Percentiles rank a stretch among this genome's conserved stretches.
These are phyloP conservation scores for Hirtodrosophila cameraria DNA, from an alignment of 2,888 invertebrate genomes.

Conservation along the genomic window DNA sequence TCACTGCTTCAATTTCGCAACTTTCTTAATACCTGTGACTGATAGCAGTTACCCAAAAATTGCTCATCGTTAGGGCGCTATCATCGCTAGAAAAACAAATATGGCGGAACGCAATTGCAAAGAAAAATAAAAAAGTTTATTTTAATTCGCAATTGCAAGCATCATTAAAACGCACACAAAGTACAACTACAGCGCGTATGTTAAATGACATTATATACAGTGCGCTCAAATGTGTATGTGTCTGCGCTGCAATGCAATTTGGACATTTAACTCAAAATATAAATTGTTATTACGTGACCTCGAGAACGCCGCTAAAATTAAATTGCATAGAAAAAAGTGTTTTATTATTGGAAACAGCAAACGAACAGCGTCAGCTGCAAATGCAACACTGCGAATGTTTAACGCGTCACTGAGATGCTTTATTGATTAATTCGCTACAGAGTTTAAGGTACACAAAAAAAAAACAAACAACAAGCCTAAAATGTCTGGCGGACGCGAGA, in stretches of 20 bases:
- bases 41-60: constrained; percentile 20
- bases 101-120: constrained; percentile 64
- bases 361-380: constrained; percentile 4
- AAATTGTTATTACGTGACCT: constrained; percentile 77
- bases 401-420: constrained; percentile 30
- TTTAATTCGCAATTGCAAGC: constrained; percentile 43
- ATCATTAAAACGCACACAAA: constrained; percentile 12
- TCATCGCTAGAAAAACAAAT: constrained; percentile 69
- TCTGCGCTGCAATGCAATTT: constrained; percentile 50
- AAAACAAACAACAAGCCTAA: constrained; percentile 18
- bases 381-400: constrained; percentile 13
- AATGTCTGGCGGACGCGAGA: constrained; percentile 82
- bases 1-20: too few relatives aligned
- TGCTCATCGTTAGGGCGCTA: constrained; percentile 15
- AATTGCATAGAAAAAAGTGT: constrained; percentile 30
- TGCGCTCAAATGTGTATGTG: constrained; percentile 6
- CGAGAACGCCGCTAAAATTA: constrained; percentile 69
- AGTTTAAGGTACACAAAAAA: constrained; percentile 12
- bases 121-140: constrained; percentile 58
- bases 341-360: constrained; percentile 6
- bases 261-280: constrained; percentile 40
- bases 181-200: constrained; percentile 2
- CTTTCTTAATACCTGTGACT: neutral
- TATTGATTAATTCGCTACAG: constrained; percentile 19
- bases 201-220: constrained; percentile 5